phyloP scores from a whole-genome alignment of 2,113 vertebrate genomes.

The Gnathonemus longibarbis region DNA sequence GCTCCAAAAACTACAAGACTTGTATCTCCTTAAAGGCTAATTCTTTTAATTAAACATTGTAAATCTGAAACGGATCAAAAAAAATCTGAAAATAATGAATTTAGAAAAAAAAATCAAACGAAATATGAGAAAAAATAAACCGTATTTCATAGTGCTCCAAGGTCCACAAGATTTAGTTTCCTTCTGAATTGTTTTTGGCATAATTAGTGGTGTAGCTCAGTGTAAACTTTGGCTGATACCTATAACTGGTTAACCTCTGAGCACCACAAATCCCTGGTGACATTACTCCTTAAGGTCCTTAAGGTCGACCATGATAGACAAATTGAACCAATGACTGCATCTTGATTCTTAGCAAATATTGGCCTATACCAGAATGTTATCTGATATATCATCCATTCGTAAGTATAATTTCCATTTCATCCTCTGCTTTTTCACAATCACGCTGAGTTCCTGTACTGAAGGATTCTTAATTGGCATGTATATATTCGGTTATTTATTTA shows the following conservation, averaged over 20 bases:
- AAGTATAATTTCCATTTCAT: too few species aligned
- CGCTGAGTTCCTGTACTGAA: not conserved
- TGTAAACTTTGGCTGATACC: not conserved
- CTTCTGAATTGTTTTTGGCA: not conserved
- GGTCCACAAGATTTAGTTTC: not conserved
- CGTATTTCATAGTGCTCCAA: not conserved
- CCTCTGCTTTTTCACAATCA: too few species aligned
- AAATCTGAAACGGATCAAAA: not conserved
- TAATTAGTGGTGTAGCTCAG: too few species aligned
- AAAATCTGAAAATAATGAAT: not conserved
- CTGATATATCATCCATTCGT: not conserved
- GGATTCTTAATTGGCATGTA: not conserved
- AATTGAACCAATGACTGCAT: not conserved
- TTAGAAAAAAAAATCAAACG: not conserved
- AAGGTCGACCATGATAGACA: not conserved
- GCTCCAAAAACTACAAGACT: too few species aligned
- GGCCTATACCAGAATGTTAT: not conserved
- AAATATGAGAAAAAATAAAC: not conserved
- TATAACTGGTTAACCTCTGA: not conserved
- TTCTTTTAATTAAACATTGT: not conserved
- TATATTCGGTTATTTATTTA: not conserved
- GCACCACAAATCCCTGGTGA: not conserved
- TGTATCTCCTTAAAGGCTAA: too few species aligned
- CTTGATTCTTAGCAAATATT: not conserved
- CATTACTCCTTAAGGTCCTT: not conserved